Evolutionary conservation across 1,140 invertebrate species (phyloP).

Genomic region (Phthorimaea operculella): DNA sequence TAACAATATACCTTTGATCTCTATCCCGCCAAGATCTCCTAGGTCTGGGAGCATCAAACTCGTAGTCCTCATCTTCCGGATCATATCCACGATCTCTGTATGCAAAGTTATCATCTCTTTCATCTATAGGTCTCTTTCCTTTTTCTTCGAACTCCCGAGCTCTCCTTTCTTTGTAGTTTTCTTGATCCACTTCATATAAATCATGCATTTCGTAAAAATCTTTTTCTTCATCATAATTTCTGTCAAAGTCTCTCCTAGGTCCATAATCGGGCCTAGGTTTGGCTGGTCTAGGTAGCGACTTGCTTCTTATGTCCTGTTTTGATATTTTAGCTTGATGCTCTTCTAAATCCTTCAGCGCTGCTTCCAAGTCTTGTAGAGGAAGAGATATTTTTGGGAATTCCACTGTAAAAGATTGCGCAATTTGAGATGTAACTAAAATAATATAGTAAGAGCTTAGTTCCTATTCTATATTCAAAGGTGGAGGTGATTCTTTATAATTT

Average conservation of each 20-base stretch:
- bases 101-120: constrained; percentile 33
- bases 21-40: constrained; percentile 27
- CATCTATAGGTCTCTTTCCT: constrained; percentile 24
- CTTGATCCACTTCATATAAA: constrained; percentile 50
- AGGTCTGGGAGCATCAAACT: constrained; percentile 39
- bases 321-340: constrained; percentile 37
- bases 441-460: too few relatives aligned
- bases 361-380: constrained; percentile 52
- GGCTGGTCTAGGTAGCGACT: constrained; percentile 42
- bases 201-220: constrained; percentile 54
- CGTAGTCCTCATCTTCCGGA: constrained; percentile 53
- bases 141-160: constrained; percentile 39
- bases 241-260: constrained; percentile 39
- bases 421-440: too few relatives aligned
- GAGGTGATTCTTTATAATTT: too few relatives aligned
- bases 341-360: constrained; percentile 50
- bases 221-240: constrained; percentile 34
- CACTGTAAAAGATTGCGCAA: constrained; percentile 24
- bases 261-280: constrained; percentile 45
- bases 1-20: neutral
- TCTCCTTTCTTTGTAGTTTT: constrained; percentile 51
- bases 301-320: constrained; percentile 39
- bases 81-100: constrained; percentile 50
- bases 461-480: too few relatives aligned
- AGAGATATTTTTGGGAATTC: constrained; percentile 55